A percentile compares a stretch with the other conserved stretches of the same genome.
Evolutionary conservation across 64 coral and sea anemone species (phyloP).

Genomic region (Acropora yongei): DNA sequence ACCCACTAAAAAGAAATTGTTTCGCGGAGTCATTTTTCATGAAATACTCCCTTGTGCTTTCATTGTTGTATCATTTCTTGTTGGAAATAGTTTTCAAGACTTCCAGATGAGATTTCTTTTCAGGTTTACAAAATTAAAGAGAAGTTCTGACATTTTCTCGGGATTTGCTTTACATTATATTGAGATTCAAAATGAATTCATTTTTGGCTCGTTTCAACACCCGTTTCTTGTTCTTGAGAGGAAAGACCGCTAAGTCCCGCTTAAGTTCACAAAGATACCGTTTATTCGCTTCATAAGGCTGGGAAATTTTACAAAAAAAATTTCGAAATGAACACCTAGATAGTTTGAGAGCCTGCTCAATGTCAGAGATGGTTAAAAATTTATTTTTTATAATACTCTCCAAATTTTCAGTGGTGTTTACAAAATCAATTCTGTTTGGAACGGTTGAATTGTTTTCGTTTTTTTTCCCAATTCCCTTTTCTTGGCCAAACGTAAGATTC

Average conservation of each 20-base stretch:
- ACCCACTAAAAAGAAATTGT: background rate
- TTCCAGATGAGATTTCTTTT: background rate
- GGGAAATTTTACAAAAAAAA: background rate
- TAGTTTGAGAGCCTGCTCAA: background rate
- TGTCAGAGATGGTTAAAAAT: background rate
- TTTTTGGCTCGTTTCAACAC: constrained; percentile 11
- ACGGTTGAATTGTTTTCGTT: background rate
- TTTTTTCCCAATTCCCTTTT: background rate
- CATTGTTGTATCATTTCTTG: background rate
- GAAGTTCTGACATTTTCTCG: background rate
- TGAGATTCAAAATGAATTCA: background rate
- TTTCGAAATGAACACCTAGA: background rate
- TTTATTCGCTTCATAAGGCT: background rate
- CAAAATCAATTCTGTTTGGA: background rate
- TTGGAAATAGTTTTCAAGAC: no score
- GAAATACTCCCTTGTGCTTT: background rate
- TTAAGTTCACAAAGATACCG: background rate
- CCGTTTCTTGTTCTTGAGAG: background rate
- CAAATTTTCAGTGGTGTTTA: background rate
- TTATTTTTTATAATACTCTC: background rate
- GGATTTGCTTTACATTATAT: background rate
- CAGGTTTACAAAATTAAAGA: background rate
- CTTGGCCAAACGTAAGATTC: background rate
- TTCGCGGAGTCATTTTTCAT: background rate
- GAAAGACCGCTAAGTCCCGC: background rate